These are phyloP conservation scores for Antheraea assamensis DNA, from an alignment of 2,888 invertebrate genomes.

Conservation along the genomic window DNA sequence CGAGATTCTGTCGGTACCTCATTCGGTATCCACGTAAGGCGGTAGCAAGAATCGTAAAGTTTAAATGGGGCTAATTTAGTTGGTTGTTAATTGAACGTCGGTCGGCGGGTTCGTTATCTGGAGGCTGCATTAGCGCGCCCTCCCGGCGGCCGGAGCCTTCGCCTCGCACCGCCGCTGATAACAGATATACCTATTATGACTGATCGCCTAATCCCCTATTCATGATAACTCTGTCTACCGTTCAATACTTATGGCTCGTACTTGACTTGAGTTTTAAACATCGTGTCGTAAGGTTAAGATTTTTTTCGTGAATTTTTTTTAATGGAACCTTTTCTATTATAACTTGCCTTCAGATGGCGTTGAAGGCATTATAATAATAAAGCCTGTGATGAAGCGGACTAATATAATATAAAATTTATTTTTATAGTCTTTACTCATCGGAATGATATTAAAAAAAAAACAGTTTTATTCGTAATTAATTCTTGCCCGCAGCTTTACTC, in stretches of 20 bases:
- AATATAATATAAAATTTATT: slow-evolving; percentile 1
- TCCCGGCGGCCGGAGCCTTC: slow-evolving; percentile 42
- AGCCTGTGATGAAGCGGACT: no score
- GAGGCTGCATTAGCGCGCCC: slow-evolving; percentile 68
- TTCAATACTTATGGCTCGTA: neutral
- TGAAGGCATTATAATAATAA: no score
- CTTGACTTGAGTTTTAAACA: slow-evolving; percentile 8
- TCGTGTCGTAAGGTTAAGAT: slow-evolving; percentile 6
- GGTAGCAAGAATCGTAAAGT: slow-evolving; percentile 79
- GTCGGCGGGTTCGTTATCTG: slow-evolving; percentile 65
- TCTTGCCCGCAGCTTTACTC: no score
- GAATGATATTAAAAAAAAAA: neutral
- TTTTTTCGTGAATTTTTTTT: no score
- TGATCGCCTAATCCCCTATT: slow-evolving; percentile 42
- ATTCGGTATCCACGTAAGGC: slow-evolving; percentile 68
- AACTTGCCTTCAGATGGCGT: no score
- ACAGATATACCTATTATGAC: slow-evolving; percentile 62
- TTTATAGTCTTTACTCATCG: neutral
- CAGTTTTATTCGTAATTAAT: neutral
- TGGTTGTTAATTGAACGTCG: slow-evolving; percentile 79
- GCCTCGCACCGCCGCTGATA: slow-evolving; percentile 47
- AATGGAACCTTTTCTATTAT: no score
- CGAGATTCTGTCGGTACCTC: slow-evolving; percentile 51
- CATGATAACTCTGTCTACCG: slow-evolving; percentile 3
- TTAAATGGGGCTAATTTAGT: slow-evolving; percentile 81